These are phyloP conservation scores for Zosterops japonicus DNA, from an alignment of 2,113 vertebrate species.

Conservation along the genomic window DNA sequence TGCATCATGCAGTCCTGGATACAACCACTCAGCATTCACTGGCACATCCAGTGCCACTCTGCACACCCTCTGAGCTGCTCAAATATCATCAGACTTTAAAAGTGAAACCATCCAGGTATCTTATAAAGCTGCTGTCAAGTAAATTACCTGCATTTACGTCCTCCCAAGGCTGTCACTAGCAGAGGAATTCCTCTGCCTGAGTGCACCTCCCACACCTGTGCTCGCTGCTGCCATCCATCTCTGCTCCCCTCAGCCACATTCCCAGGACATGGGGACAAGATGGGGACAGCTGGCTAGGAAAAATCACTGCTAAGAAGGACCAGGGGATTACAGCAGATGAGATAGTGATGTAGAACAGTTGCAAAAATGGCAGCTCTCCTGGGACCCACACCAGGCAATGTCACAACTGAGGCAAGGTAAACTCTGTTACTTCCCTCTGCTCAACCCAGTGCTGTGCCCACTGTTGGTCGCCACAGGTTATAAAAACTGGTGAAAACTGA, in stretches of 20 bases:
- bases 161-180: background rate
- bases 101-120: background rate
- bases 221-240: background rate
- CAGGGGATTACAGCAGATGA: background rate
- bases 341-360: background rate
- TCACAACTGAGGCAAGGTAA: background rate
- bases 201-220: background rate
- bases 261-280: background rate
- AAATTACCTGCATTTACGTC: background rate
- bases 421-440: background rate
- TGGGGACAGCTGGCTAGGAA: background rate
- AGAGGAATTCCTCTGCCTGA: background rate
- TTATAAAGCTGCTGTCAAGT: background rate
- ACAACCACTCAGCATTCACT: background rate
- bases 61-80: background rate
- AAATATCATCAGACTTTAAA: background rate
- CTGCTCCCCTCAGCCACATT: background rate
- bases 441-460: background rate
- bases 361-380: background rate
- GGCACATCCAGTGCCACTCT: background rate
- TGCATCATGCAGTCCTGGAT: background rate
- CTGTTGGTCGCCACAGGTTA: background rate
- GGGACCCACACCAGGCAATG: rapidly evolving
- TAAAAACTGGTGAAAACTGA: background rate
- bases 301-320: background rate